Evolutionary conservation across 2,113 vertebrate species (phyloP).

Genomic region (Formicarius rufipectus): DNA sequence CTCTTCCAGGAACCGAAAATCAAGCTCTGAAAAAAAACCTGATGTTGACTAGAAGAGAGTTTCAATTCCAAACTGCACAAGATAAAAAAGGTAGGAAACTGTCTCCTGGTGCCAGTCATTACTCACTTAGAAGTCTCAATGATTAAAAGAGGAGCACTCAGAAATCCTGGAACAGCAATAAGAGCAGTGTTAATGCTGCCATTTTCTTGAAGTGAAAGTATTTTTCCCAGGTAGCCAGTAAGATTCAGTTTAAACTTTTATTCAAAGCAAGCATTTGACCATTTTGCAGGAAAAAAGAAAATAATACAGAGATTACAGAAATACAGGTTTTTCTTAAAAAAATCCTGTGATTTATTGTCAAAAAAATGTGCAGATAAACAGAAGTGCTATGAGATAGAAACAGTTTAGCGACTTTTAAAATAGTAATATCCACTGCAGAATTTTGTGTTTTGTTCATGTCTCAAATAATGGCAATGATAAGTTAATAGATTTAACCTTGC

Average conservation of each 20-base stretch:
- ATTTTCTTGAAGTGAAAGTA: not conserved
- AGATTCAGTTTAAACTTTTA: not conserved
- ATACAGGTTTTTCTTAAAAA: not conserved
- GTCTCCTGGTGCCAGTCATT: not conserved
- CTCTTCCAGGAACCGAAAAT: not conserved
- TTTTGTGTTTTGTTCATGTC: not conserved
- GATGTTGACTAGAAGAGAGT: not conserved
- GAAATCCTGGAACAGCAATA: not conserved
- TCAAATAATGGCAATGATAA: not conserved
- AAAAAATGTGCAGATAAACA: not conserved
- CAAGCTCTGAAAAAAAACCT: not conserved
- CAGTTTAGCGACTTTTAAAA: not conserved
- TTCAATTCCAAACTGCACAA: not conserved
- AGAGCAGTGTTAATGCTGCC: not conserved
- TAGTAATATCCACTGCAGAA: not conserved
- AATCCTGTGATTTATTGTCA: not conserved
- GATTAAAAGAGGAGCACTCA: not conserved
- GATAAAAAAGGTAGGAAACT: not conserved
- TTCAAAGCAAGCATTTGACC: not conserved
- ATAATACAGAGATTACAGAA: not conserved
- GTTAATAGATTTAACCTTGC: not conserved
- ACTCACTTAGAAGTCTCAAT: not conserved
- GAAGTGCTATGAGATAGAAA: not conserved
- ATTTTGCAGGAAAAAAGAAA: not conserved
- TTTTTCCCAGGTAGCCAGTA: not conserved